Base-by-base conservation (phyloP, 1,140 invertebrate species). In the Neuroterus valhalla region DNA sequence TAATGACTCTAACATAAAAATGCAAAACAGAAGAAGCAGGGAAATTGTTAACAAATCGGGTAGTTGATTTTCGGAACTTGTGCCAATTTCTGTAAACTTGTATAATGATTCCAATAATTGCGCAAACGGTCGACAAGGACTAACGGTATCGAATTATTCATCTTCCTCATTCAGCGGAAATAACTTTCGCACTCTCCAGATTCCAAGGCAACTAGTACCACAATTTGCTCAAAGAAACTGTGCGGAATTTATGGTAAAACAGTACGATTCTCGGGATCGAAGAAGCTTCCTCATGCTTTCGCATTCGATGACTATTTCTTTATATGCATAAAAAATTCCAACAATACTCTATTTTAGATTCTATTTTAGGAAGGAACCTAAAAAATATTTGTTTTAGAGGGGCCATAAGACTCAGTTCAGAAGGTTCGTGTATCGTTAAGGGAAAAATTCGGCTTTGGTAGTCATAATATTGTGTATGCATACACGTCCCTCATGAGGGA, bases 151-250 rank as follows among this genome's bases (percentile, higher is more conserved):
- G 31, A 5, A 14, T 31, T 62, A 62, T 62, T 62, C 55, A 62
- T 62, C 55, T 62, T 62, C 55, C 55, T 62, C 55, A 62, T 62
- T 31, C 55, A 62, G 15, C n/a, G 55, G 10, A 31, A 23, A n/a
- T 62, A 26, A 15, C 23, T 62, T 26, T 6, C 23, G 23, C 23
- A 14, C 23, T 38, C 23, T 31, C 31, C 12, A 38, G 21, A 62
- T 62, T 62, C 55, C 55, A 62, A 26, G 21, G 52, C 50, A 26
- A 52, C 52, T 62, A 62, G 31, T 62, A 62, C n/a, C 55, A 62
- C 55, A 38, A 62, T 62, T 62, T 62, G 55, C 31, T n/a, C 3
- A n/a, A 62, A 62, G 55, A 62, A 62, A 17, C 15, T 62, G 11
- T 15, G 4, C 26, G 31, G 11, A 62, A 62, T 62, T 62, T 62